These are phyloP conservation scores for Drosophila pseudotakahashii DNA, from an alignment of 2,888 invertebrate species.

Conservation along the genomic window DNA sequence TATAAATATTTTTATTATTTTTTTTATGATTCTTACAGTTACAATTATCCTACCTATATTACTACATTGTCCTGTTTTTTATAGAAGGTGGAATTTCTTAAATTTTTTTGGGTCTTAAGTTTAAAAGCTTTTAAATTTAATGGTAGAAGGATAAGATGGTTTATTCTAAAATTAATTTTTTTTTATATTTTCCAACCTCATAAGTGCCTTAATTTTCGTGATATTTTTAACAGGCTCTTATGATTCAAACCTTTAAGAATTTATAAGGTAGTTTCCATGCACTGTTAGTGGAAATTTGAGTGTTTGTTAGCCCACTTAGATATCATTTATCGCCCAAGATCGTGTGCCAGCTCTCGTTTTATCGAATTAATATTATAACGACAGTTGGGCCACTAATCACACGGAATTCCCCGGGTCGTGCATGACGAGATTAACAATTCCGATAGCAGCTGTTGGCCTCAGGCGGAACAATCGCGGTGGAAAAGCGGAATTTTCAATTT, in stretches of 20 bases:
- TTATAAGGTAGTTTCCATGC: not conserved
- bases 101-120: too few relatives aligned
- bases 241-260: too few relatives aligned
- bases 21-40: too few relatives aligned
- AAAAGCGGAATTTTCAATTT: constrained; percentile 65
- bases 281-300: not conserved
- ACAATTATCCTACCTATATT: too few relatives aligned
- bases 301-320: not conserved
- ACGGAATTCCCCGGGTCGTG: constrained; percentile 53
- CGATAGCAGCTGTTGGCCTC: constrained; percentile 42
- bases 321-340: constrained; percentile 9
- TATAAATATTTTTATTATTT: too few relatives aligned
- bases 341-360: constrained; percentile 9
- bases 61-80: too few relatives aligned
- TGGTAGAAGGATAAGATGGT: too few relatives aligned
- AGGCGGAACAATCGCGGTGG: constrained; percentile 7
- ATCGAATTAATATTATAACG: constrained; percentile 22
- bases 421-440: constrained; percentile 55
- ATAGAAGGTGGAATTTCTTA: too few relatives aligned
- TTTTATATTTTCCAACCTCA: too few relatives aligned
- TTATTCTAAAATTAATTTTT: too few relatives aligned
- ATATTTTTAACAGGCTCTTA: too few relatives aligned
- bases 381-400: constrained; percentile 17
- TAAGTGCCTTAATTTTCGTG: not conserved
- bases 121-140: too few relatives aligned